These are phyloP conservation scores for Buceros bicornis DNA, from an alignment of 2,797 vertebrate species.

Conservation along the genomic window DNA sequence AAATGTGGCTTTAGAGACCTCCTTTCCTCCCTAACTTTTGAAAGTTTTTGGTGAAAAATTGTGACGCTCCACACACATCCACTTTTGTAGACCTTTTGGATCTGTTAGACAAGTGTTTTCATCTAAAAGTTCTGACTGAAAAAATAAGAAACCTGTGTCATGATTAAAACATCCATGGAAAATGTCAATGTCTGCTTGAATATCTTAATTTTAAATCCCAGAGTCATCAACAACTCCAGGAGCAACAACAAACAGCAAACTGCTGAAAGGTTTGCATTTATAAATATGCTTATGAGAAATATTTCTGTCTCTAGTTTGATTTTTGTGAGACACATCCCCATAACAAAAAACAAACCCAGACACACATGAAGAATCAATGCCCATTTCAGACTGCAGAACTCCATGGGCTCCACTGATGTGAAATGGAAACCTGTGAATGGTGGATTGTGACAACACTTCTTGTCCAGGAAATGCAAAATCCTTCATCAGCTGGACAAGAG, in stretches of 20 bases:
- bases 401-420: not conserved
- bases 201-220: not conserved
- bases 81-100: not conserved
- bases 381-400: not conserved
- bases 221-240: not conserved
- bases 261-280: not conserved
- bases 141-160: not conserved
- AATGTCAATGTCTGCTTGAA: not conserved
- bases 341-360: not conserved
- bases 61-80: accelerated
- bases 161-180: not conserved
- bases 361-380: not conserved
- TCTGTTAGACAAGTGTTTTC: not conserved
- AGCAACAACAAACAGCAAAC: not conserved
- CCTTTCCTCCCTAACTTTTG: not conserved
- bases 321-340: not conserved
- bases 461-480: not conserved
- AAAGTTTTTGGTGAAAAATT: not conserved
- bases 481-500: not conserved
- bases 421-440: not conserved
- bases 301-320: not conserved
- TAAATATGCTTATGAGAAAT: not conserved
- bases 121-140: not conserved
- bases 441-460: not conserved
- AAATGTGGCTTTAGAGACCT: not conserved